phyloP scores from a whole-genome alignment of 2,888 invertebrate genomes.

The Macaria liturata region DNA sequence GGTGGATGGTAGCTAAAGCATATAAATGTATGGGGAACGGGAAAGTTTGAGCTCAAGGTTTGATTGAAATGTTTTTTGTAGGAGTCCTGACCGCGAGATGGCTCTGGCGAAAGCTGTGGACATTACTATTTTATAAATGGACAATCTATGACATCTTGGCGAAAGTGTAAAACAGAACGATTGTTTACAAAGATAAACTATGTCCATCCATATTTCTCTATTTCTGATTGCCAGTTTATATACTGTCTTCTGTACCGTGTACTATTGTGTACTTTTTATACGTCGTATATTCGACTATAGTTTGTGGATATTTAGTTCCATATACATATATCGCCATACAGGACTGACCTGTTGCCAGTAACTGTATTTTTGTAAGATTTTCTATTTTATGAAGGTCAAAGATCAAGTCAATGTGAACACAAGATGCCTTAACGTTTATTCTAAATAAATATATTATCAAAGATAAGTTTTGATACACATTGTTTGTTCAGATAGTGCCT shows the following conservation, averaged over 20 bases:
- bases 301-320: too few relatives aligned
- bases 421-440: conserved; percentile 11
- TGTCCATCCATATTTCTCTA: too few relatives aligned
- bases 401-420: conserved; percentile 18
- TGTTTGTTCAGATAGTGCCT: conserved; percentile 47
- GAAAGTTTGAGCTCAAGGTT: background rate
- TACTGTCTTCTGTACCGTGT: too few relatives aligned
- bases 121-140: conserved; percentile 61
- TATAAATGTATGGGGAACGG: too few relatives aligned
- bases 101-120: conserved; percentile 62
- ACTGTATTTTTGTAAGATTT: background rate
- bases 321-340: too few relatives aligned
- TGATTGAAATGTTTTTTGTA: conserved; percentile 40
- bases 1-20: conserved; percentile 4
- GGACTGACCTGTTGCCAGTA: too few relatives aligned
- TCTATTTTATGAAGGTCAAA: background rate
- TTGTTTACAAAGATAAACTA: too few relatives aligned
- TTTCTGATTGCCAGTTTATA: too few relatives aligned
- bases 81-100: conserved; percentile 68
- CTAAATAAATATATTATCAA: background rate
- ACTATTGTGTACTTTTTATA: too few relatives aligned
- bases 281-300: too few relatives aligned
- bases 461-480: conserved; percentile 10
- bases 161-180: too few relatives aligned
- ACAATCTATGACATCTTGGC: background rate